Conservation (phyloP, 2,113 vertebrate species). For the Aegithalos caudatus region DNA sequence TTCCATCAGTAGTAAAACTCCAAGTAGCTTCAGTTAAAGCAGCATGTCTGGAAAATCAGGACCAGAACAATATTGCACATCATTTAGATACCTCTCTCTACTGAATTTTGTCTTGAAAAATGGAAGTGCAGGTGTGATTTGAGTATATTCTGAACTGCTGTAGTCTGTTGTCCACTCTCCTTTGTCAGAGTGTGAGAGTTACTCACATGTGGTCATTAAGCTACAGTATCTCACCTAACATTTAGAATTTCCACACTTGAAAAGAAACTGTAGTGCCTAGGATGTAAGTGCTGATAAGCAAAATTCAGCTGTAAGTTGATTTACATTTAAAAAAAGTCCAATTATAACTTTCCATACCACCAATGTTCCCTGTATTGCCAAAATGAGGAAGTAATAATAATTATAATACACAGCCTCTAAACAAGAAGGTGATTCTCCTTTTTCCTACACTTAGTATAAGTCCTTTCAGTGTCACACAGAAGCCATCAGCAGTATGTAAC, state of each 20-base stretch:
- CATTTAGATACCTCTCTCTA: background rate
- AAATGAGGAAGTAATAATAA: background rate
- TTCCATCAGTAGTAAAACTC: background rate
- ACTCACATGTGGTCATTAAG: background rate
- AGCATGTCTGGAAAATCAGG: background rate
- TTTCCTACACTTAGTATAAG: background rate
- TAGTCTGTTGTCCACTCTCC: background rate
- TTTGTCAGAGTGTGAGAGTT: background rate
- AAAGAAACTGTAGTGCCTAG: background rate
- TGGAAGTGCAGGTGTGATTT: background rate
- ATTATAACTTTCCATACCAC: background rate
- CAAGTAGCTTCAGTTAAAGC: background rate
- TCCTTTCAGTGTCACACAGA: background rate
- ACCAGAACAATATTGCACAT: background rate
- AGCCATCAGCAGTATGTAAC: background rate
- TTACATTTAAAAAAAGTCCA: background rate
- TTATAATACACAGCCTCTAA: background rate
- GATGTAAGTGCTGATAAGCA: background rate
- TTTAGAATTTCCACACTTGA: background rate
- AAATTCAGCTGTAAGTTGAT: background rate
- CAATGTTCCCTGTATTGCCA: background rate
- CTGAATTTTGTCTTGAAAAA: background rate
- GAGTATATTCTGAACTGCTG: background rate
- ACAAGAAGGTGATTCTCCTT: background rate
- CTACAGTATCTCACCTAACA: background rate